Evolutionary conservation across 2,888 invertebrate species (phyloP).

Genomic region (Cheilosia impressa): DNA sequence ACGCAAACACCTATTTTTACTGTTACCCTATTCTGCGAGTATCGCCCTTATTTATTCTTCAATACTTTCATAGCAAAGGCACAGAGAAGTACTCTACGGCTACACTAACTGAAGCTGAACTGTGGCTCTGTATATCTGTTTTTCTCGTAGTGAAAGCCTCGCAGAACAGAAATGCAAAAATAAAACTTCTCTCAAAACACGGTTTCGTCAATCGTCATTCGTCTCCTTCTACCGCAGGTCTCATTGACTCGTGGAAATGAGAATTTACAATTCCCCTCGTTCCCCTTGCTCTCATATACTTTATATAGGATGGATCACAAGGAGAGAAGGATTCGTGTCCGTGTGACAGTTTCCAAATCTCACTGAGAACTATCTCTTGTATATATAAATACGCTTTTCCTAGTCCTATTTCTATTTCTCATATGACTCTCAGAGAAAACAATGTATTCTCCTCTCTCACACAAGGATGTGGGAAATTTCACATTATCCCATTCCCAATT

Average conservation of each 20-base stretch:
- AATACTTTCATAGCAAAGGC: too few relatives aligned
- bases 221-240: too few relatives aligned
- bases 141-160: conserved; percentile 7
- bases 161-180: conserved; percentile 31
- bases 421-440: conserved; percentile 61
- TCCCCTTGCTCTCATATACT: conserved; percentile 7
- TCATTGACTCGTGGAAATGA: conserved; percentile 10
- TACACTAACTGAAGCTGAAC: too few relatives aligned
- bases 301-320: too few relatives aligned
- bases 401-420: conserved; percentile 18
- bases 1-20: too few relatives aligned
- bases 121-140: too few relatives aligned
- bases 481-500: conserved; percentile 7
- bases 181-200: conserved; percentile 8
- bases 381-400: neutral
- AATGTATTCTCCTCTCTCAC: conserved; percentile 52
- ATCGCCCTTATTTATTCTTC: too few relatives aligned
- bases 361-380: conserved; percentile 31
- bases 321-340: conserved; percentile 22
- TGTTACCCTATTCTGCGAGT: too few relatives aligned
- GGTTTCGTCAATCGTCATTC: neutral
- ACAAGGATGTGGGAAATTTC: conserved; percentile 49
- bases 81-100: too few relatives aligned
- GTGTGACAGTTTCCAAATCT: conserved; percentile 60
- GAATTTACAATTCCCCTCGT: conserved; percentile 12